Evolutionary conservation across 2,888 invertebrate species (phyloP), one percentile per base, ranked within the genome.

Genomic region (Sericinus montela): DNA sequence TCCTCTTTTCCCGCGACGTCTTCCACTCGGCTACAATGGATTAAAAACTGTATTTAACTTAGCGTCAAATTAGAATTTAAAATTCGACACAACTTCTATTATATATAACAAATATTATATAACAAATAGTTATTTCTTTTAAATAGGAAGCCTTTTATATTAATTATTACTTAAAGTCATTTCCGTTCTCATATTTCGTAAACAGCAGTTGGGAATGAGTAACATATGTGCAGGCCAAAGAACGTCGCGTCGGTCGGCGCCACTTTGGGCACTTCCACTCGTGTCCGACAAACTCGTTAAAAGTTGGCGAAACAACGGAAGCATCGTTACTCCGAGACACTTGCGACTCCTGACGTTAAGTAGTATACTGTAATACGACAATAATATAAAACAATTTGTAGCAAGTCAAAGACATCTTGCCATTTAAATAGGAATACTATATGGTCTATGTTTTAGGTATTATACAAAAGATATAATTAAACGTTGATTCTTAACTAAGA

Each of bases 201-300:
- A 45, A 59, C 53, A 60, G 56, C 53, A 59, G 57, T 60, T 61
- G 62, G 57, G 55, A 57, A 56, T 59, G 62, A 60, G 56, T 55
- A 67, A 61, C 65, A 66, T 67, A 71, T 75, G 74, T 65, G 57
- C 65, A 60, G 65, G 58, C 66, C 28, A 14, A 35, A 37, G 25
- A 36, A 14, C 67, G 69, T 64, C 62, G 61, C 65, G 65, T 56
- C 65, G 67, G 63, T 66, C 65, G 70, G 61, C 67, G 65, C 54
- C 72, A 64, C 67, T 62, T 63, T 54, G 61, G 64, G 63, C 60
- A 63, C 65, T 69, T 64, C 67, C 63, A 72, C 67, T 66, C 73
- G 68, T 80, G 86, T 84, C 87, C 86, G 72, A 82, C 86, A 85
- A 87, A 87, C 87, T 87, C 87, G 87, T 87, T 87, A 87, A 87